Evolutionary conservation across 1,140 invertebrate species (phyloP).

Genomic region (Laupala kohalensis): DNA sequence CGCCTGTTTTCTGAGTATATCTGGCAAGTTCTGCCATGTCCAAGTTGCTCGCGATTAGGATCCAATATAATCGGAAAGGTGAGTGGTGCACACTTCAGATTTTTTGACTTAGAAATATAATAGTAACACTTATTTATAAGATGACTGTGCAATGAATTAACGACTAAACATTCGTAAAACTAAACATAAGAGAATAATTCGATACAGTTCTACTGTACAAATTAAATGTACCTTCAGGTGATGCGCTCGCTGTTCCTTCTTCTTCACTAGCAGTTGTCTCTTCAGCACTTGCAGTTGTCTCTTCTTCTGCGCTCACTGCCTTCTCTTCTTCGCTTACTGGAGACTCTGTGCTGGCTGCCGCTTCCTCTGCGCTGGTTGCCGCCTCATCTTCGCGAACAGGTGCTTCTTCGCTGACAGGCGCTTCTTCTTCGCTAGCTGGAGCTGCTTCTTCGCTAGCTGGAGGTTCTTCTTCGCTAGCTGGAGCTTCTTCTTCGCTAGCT

Average conservation of each 20-base stretch:
- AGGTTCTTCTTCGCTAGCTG: constrained; percentile 20
- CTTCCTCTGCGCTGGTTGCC: constrained; percentile 21
- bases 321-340: too few species aligned
- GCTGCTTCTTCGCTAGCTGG: constrained; percentile 20
- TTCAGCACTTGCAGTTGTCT: constrained; percentile 7
- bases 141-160: too few species aligned
- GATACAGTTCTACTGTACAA: too few species aligned
- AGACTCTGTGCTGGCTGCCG: background rate
- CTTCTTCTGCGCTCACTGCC: background rate
- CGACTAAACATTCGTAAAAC: too few species aligned
- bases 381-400: constrained; percentile 16
- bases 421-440: constrained; percentile 18
- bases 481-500: constrained; percentile 20
- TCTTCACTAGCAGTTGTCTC: constrained; percentile 7
- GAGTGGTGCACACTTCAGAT: too few species aligned
- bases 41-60: too few species aligned
- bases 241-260: background rate
- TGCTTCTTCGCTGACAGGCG: constrained; percentile 16
- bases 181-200: too few species aligned
- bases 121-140: too few species aligned
- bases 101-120: too few species aligned
- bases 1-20: too few species aligned
- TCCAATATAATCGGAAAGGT: too few species aligned
- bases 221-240: constrained; percentile 1
- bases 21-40: too few species aligned